These are phyloP conservation scores for Amblyjoppa fuscipennis DNA, from an alignment of 2,888 invertebrate genomes.

Conservation along the genomic window DNA sequence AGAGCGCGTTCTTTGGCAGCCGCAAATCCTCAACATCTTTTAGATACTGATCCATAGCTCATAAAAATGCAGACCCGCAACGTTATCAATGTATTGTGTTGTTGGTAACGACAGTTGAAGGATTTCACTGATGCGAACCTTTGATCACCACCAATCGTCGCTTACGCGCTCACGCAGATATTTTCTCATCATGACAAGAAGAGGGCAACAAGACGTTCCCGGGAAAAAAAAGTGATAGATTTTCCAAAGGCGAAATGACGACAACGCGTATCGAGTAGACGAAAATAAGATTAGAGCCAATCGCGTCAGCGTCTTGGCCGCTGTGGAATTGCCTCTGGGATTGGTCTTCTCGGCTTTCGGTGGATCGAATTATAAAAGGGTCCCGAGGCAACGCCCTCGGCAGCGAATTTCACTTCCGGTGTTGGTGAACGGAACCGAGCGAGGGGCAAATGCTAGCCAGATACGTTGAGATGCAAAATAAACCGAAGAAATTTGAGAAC, in stretches of 20 bases:
- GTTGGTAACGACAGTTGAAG: too few relatives aligned
- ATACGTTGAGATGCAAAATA: constrained; percentile 65
- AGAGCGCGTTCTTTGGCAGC: too few relatives aligned
- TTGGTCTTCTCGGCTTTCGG: constrained; percentile 39
- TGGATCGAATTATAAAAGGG: constrained; percentile 75
- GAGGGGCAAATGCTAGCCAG: constrained; percentile 26
- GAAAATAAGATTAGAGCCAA: constrained; percentile 61
- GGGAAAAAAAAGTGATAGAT: constrained; percentile 31
- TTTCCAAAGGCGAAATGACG: constrained; percentile 11
- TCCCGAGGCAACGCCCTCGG: constrained; percentile 66
- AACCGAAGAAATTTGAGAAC: constrained; percentile 72
- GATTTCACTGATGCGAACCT: too few relatives aligned
- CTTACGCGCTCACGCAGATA: too few relatives aligned
- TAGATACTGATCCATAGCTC: too few relatives aligned
- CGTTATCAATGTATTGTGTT: too few relatives aligned
- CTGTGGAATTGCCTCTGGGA: constrained; percentile 54
- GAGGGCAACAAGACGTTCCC: constrained; percentile 42
- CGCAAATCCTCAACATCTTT: too few relatives aligned
- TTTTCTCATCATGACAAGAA: too few relatives aligned
- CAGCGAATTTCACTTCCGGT: constrained; percentile 72
- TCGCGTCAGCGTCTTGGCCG: constrained; percentile 39
- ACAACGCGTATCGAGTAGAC: constrained; percentile 25
- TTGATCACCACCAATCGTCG: too few relatives aligned
- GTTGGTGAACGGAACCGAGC: constrained; percentile 15
- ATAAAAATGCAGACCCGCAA: too few relatives aligned